Conservation (phyloP, 2,113 vertebrate species). For the Dolichallabes microphthalmus region DNA sequence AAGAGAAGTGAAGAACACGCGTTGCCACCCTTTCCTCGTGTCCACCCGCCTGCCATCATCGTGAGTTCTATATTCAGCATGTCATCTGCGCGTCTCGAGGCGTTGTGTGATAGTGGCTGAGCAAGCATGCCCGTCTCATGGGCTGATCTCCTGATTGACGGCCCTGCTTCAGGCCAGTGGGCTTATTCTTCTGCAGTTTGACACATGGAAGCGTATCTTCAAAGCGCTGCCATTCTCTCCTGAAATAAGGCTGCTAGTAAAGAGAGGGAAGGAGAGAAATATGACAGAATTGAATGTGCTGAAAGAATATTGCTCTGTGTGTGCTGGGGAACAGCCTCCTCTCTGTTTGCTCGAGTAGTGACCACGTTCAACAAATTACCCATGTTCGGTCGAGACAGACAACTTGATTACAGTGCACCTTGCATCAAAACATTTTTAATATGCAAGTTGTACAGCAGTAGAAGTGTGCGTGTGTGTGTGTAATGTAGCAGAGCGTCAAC, state of each 20-base stretch:
- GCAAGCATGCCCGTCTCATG: constrained; percentile 9
- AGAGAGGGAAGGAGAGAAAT: not conserved
- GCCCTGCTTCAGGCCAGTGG: constrained; percentile 38
- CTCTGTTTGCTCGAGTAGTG: constrained; percentile 11
- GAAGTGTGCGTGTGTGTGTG: constrained; percentile 28
- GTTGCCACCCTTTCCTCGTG: not conserved
- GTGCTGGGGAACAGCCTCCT: not conserved
- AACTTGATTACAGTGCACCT: constrained; percentile 33
- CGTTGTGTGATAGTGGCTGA: constrained; percentile 16
- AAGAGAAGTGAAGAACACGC: not conserved
- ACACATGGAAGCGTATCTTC: constrained; percentile 38
- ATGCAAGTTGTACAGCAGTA: constrained; percentile 6
- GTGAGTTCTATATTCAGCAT: constrained; percentile 19
- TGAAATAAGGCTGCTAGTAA: not conserved
- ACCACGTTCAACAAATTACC: constrained; percentile 12
- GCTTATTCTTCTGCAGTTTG: constrained; percentile 34
- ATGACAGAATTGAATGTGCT: not conserved
- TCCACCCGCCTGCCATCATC: constrained; percentile 8
- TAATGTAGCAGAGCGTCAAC: constrained; percentile 50
- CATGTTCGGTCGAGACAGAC: not conserved
- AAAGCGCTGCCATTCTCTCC: constrained; percentile 39
- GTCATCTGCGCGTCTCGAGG: constrained; percentile 19
- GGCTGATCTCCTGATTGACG: constrained; percentile 16
- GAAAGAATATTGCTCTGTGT: not conserved
- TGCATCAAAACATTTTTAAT: constrained; percentile 31